Evolutionary conservation across 2,797 vertebrate genomes (phyloP), one percentile per base, ranked within the genome.

Genomic region (Otolemur crassicaudatus): DNA sequence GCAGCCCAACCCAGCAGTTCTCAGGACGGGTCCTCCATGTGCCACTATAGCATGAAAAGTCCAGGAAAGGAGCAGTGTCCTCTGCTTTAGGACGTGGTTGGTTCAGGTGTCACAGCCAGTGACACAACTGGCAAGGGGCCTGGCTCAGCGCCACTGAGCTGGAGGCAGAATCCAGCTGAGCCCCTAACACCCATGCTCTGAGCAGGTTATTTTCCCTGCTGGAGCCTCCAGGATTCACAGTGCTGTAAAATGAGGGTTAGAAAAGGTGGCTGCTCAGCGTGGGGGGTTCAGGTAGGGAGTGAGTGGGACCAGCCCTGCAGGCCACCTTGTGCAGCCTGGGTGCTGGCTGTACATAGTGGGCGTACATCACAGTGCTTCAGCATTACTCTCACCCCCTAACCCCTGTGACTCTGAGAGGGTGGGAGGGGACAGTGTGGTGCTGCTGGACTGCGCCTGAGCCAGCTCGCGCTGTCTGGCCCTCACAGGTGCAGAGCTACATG

Each of bases 401-500:
- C 46, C 43, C 58, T 0, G 0, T 11, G 91, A 56, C 17, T 7
- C 1, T 0, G 43, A 73, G 49, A 16, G 29, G 13, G 7, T 1
- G 23, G 49, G 29, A 17, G 16, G 43, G 14, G 5, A 8, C 0
- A 0, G 19, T 3, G 7, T 2, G 3, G 13, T 1, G 34, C n/a
- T 19, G 37, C 69, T 3, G 34, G 34, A 12, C 49, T 53, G 49
- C 4, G 4, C 14, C 3, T 53, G 49, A 53, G 49, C 49, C 14
- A 5, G 49, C 49, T 53, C 49, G 4, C 4, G 14, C 49, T 14
- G 49, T 16, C 6, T 5, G 92, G 72, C 40, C 89, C 40, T 12
- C 19, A 34, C 97, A 99, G 99, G 99, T 99, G 5, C 98, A 99
- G 92, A 97, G 61, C 91, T 99, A 99, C 98, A 96, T 92, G 97